These are phyloP conservation scores for Cepaea hortensis DNA, from an alignment of 2,888 invertebrate species.

Conservation along the genomic window DNA sequence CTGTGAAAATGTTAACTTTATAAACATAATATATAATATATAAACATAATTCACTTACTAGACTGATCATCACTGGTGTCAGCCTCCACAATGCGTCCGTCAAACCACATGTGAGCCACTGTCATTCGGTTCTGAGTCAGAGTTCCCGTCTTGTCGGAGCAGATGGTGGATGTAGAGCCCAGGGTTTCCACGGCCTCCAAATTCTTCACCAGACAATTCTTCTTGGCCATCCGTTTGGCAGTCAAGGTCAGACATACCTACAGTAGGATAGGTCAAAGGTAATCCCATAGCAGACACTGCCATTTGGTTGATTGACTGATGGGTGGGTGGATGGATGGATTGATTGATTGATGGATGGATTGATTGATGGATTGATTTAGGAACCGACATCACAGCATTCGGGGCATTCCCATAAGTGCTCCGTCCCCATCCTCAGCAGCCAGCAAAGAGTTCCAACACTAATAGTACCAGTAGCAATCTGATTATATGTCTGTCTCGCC, in stretches of 20 bases:
- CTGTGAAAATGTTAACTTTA: no score
- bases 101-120: constrained; percentile 99
- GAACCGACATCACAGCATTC: no score
- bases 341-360: neutral
- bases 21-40: no score
- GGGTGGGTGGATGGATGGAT: neutral
- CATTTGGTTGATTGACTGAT: neutral
- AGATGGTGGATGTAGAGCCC: constrained; percentile 98
- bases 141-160: constrained; percentile 99
- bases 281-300: no score
- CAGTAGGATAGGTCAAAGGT: no score
- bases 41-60: constrained; percentile 76
- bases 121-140: constrained; percentile 99
- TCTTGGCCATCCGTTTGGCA: constrained; percentile 99
- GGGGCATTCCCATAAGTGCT: no score
- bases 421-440: no score
- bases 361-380: neutral
- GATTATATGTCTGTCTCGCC: no score
- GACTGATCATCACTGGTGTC: constrained; percentile 99
- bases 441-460: no score
- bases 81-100: constrained; percentile 98
- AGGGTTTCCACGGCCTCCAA: constrained; percentile 99
- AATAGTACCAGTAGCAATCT: no score
- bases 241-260: constrained; percentile 94
- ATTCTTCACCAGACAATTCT: constrained; percentile 99